Evolutionary conservation across 35 echinoderm and acorn worm genomes (phyloP).

Genomic region (Ptychodera flava): DNA sequence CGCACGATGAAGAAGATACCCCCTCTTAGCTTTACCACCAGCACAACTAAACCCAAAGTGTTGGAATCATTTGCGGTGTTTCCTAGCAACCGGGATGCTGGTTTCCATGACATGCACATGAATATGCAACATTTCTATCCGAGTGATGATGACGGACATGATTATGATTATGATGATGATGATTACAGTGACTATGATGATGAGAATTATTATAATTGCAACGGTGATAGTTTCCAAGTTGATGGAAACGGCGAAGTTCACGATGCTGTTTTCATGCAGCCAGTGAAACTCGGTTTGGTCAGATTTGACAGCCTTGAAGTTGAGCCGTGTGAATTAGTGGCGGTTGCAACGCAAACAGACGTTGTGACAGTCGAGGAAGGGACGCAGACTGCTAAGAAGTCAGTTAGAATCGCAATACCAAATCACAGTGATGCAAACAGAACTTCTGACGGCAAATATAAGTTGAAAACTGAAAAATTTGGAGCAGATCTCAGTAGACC

Average conservation of each 20-base stretch:
- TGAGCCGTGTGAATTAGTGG: not conserved
- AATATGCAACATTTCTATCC: too few species aligned
- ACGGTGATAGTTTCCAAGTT: not conserved
- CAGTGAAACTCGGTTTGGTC: not conserved
- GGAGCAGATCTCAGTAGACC: not conserved
- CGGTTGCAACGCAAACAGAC: not conserved
- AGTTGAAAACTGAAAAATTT: not conserved
- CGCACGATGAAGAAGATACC: not conserved
- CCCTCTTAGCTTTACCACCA: not conserved
- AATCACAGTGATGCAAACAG: not conserved
- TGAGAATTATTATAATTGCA: not conserved
- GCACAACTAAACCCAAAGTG: not conserved
- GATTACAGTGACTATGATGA: not conserved
- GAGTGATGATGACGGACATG: not conserved
- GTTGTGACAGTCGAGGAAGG: not conserved
- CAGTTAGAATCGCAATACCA: not conserved
- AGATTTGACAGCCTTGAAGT: not conserved
- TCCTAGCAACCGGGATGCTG: too few species aligned
- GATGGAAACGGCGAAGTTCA: not conserved
- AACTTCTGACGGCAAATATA: not conserved
- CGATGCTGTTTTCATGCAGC: not conserved
- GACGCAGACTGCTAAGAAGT: not conserved
- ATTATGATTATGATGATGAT: not conserved
- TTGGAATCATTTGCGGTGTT: not conserved
- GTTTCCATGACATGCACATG: too few species aligned